Evolutionary conservation across 64 coral and sea anemone genomes (phyloP).

Genomic region (Catalaphyllia jardinei): DNA sequence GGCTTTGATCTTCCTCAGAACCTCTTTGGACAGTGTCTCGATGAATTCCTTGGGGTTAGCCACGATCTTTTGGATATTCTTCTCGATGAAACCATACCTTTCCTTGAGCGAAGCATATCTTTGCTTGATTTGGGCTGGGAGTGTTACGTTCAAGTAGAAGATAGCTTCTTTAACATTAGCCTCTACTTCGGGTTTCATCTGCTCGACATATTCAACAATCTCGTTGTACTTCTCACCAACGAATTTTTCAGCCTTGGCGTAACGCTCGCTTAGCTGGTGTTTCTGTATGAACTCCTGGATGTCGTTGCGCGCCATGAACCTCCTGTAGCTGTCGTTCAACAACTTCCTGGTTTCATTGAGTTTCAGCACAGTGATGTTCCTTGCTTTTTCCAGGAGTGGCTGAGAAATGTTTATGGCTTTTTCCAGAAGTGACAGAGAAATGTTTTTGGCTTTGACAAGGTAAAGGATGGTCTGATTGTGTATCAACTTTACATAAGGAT

Average conservation of each 20-base stretch:
- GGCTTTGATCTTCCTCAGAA: background rate
- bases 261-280: constrained; percentile 46
- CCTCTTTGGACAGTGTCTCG: constrained; percentile 46
- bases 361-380: constrained; percentile 52
- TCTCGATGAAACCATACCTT: constrained; percentile 9
- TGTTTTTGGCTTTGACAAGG: constrained; percentile 31
- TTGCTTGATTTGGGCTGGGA: constrained; percentile 64
- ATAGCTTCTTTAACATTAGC: constrained; percentile 60
- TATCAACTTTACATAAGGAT: constrained; percentile 47
- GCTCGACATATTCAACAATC: constrained; percentile 48
- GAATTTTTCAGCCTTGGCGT: constrained; percentile 26
- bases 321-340: constrained; percentile 35
- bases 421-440: constrained; percentile 47
- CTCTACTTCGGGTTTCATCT: constrained; percentile 59
- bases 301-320: constrained; percentile 49
- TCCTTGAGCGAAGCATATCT: constrained; percentile 37
- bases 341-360: constrained; percentile 50
- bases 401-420: constrained; percentile 65
- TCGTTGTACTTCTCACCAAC: constrained; percentile 32
- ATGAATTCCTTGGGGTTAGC: constrained; percentile 66
- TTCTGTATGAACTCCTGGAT: constrained; percentile 68
- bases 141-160: constrained; percentile 70
- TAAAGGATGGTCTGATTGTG: constrained; percentile 56
- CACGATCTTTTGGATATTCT: constrained; percentile 56
- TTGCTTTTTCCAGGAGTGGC: constrained; percentile 52